Evolutionary conservation across 2,888 invertebrate genomes (phyloP).

Genomic region (Cephalotes varians): DNA sequence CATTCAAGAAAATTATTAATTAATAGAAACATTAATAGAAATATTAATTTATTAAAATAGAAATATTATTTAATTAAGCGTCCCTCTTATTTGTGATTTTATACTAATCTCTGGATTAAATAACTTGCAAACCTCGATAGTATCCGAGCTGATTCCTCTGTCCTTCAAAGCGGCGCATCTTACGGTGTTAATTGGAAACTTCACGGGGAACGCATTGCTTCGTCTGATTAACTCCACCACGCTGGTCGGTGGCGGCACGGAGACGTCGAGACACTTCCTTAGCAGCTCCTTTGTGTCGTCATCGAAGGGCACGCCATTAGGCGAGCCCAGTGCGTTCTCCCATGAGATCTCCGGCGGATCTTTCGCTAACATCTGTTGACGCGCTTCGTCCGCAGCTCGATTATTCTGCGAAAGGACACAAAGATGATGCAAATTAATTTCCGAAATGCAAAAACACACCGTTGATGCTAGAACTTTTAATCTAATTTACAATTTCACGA

Average conservation of each 20-base stretch:
- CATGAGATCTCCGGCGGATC: conserved; percentile 83
- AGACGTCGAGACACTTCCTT: conserved; percentile 77
- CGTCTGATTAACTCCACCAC: conserved; percentile 81
- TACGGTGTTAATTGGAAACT: conserved; percentile 84
- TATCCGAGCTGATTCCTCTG: conserved; percentile 76
- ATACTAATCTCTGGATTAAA: neutral
- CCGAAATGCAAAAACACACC: neutral
- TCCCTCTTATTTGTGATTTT: neutral
- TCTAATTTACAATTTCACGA: neutral
- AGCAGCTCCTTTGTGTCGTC: conserved; percentile 81
- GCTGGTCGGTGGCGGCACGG: conserved; percentile 76
- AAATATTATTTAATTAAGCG: neutral
- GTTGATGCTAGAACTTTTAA: neutral
- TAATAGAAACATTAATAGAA: neutral
- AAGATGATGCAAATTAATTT: neutral
- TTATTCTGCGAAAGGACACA: conserved; percentile 56
- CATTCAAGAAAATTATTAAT: neutral
- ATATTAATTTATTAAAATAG: neutral
- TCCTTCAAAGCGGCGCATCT: conserved; percentile 79
- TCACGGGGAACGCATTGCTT: conserved; percentile 83
- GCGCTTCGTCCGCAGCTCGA: conserved; percentile 65
- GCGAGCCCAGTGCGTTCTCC: conserved; percentile 82
- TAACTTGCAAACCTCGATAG: conserved; percentile 76
- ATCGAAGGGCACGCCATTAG: conserved; percentile 82
- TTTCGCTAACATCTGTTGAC: conserved; percentile 66